Conservation (phyloP, 1,140 invertebrate genomes). For the Archegozetes longisetosus region DNA sequence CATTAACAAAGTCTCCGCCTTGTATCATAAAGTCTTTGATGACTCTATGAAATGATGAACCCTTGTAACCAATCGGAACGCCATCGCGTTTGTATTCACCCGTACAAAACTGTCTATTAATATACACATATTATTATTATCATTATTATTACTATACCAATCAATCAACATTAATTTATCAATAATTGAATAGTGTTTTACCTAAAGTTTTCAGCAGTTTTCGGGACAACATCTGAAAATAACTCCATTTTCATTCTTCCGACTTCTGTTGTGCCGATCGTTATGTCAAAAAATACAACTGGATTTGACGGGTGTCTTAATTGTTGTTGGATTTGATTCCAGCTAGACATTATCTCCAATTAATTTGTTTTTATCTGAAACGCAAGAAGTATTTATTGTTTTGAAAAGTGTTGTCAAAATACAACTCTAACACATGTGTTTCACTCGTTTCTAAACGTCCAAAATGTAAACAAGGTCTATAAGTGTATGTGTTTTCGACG, state of each 20-base stretch:
- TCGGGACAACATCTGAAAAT: conserved; percentile 89
- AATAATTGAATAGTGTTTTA: conserved; percentile 19
- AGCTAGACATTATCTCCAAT: conserved; percentile 50
- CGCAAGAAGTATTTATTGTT: too few relatives aligned
- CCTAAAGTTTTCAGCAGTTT: conserved; percentile 92
- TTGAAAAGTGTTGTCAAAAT: too few relatives aligned
- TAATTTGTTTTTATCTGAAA: too few relatives aligned
- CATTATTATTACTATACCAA: conserved; percentile 9
- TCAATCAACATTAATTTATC: not conserved
- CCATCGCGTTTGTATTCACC: conserved; percentile 75
- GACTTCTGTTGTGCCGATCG: conserved; percentile 46
- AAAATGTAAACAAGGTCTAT: too few relatives aligned
- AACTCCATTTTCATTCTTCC: conserved; percentile 92
- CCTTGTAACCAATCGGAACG: conserved; percentile 92
- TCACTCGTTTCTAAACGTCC: too few relatives aligned
- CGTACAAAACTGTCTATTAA: conserved; percentile 78
- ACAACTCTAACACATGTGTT: too few relatives aligned
- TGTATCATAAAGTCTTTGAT: conserved; percentile 95
- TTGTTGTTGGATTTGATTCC: conserved; percentile 83
- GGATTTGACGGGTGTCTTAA: conserved; percentile 81
- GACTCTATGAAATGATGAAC: conserved; percentile 83
- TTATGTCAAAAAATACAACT: conserved; percentile 65
- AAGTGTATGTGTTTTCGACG: too few relatives aligned
- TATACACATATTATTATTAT: too few relatives aligned
- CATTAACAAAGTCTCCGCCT: conserved; percentile 95